A percentile compares a stretch with the other conserved stretches of the same genome.
Conservation (phyloP, 2,797 vertebrate genomes). For the Cossypha caffra region DNA sequence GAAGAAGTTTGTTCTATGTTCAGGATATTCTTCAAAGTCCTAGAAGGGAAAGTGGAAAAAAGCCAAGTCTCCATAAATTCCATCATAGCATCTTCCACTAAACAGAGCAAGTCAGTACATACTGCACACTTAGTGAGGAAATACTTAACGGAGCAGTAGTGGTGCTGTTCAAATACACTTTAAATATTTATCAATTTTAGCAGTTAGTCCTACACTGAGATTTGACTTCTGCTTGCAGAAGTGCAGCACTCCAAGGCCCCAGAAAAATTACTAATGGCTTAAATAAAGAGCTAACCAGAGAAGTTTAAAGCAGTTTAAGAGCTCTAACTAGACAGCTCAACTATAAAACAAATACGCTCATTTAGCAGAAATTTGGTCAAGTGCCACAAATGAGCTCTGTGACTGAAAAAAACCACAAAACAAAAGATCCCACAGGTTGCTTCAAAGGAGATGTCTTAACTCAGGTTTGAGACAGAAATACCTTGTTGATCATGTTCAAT, state of each 20-base stretch:
- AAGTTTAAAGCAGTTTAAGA: background rate
- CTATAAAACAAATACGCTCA: rapidly evolving
- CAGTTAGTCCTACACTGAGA: background rate
- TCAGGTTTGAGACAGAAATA: constrained; percentile 11
- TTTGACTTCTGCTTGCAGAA: background rate
- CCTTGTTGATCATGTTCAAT: constrained; percentile 99
- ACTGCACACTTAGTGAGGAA: background rate
- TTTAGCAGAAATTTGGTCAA: background rate
- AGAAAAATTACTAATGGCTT: background rate
- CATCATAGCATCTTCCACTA: background rate
- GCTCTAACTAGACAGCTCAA: background rate
- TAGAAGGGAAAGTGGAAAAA: constrained; percentile 20
- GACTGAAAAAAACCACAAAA: rapidly evolving
- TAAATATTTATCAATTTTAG: background rate
- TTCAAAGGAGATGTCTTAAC: background rate
- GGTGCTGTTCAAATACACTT: background rate
- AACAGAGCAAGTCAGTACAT: background rate
- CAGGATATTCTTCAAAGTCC: constrained; percentile 99
- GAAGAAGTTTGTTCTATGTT: constrained; percentile 99
- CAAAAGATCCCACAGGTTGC: rapidly evolving
- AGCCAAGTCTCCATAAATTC: background rate
- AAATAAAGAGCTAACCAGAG: background rate
- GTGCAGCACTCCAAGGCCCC: background rate
- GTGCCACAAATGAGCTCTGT: background rate
- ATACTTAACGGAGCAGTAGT: background rate